Percentiles rank a stretch among this genome's conserved stretches.
Conservation (phyloP, 1,140 invertebrate genomes). For the Macrocentrus cingulum region DNA sequence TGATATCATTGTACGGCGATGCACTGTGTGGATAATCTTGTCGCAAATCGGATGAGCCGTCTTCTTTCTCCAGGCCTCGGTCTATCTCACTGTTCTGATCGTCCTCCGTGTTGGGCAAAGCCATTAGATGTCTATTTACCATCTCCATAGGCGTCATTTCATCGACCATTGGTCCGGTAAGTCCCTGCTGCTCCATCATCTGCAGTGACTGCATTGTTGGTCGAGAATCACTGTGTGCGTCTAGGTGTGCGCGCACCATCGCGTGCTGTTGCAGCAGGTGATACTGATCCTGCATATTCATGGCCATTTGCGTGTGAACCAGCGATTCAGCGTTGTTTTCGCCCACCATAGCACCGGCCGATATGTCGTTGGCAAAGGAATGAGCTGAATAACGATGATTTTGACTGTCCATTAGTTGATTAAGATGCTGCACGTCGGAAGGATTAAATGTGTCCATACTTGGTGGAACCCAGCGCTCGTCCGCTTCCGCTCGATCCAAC, state of each 20-base stretch:
- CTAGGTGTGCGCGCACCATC: conserved; percentile 39
- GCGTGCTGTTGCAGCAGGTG: conserved; percentile 40
- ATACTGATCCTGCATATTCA: conserved; percentile 52
- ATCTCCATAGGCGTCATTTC: conserved; percentile 52
- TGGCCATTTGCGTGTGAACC: conserved; percentile 45
- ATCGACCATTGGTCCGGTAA: conserved; percentile 37
- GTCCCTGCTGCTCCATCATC: conserved; percentile 44
- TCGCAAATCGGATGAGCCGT: conserved; percentile 39
- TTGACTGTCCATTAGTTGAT: conserved; percentile 53
- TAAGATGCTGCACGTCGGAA: conserved; percentile 49
- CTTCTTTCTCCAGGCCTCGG: conserved; percentile 48
- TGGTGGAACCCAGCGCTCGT: conserved; percentile 69
- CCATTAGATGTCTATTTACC: conserved; percentile 52
- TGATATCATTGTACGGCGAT: conserved; percentile 67
- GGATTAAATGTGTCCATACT: conserved; percentile 57
- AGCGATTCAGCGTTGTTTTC: conserved; percentile 41
- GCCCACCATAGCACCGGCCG: conserved; percentile 38
- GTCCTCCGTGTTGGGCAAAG: conserved; percentile 45
- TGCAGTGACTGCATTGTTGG: conserved; percentile 35
- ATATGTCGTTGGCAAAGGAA: conserved; percentile 48
- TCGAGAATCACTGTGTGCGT: conserved; percentile 34
- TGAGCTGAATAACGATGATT: conserved; percentile 49
- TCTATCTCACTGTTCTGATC: conserved; percentile 49
- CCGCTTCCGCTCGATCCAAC: conserved; percentile 60
- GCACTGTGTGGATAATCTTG: conserved; percentile 65